Evolutionary conservation across 2,888 invertebrate genomes (phyloP).

Genomic region (Cremastinae sp.): DNA sequence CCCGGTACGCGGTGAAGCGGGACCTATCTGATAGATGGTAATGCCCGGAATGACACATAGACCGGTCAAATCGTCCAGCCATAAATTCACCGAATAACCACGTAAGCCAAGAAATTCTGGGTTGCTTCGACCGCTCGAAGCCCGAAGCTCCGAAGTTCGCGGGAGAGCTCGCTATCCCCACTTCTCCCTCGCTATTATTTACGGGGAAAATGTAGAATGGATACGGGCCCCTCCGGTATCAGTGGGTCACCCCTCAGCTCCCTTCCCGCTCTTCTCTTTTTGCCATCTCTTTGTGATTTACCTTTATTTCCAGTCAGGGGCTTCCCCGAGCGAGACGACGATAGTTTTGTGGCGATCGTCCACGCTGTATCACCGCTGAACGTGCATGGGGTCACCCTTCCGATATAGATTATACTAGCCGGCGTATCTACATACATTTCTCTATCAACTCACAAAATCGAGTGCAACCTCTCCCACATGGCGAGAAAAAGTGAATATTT

Average conservation of each 20-base stretch:
- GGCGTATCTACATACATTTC: background rate
- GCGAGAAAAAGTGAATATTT: constrained; percentile 1
- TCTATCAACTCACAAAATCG: background rate
- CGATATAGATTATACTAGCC: background rate
- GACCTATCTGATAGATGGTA: constrained; percentile 73
- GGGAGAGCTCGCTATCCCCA: constrained; percentile 25
- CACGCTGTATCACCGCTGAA: constrained; percentile 32
- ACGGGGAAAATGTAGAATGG: constrained; percentile 56
- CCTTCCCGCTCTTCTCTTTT: constrained; percentile 14
- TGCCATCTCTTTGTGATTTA: constrained; percentile 52
- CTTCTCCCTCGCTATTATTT: constrained; percentile 55
- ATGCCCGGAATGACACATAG: constrained; percentile 73
- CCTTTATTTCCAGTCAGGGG: constrained; percentile 50
- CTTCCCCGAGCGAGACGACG: constrained; percentile 32
- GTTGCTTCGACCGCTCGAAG: constrained; percentile 24
- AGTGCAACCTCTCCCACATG: background rate
- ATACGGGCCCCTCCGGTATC: constrained; percentile 51
- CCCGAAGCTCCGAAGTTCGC: constrained; percentile 31
- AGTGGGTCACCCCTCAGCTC: constrained; percentile 36
- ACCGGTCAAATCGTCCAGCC: constrained; percentile 70
- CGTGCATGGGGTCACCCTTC: constrained; percentile 8
- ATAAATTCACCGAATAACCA: constrained; percentile 72
- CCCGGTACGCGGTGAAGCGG: constrained; percentile 63
- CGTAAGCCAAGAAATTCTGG: constrained; percentile 69
- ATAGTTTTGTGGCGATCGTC: constrained; percentile 36